phyloP scores from a whole-genome alignment of 1,140 invertebrate species.

The Lethrus apterus region DNA sequence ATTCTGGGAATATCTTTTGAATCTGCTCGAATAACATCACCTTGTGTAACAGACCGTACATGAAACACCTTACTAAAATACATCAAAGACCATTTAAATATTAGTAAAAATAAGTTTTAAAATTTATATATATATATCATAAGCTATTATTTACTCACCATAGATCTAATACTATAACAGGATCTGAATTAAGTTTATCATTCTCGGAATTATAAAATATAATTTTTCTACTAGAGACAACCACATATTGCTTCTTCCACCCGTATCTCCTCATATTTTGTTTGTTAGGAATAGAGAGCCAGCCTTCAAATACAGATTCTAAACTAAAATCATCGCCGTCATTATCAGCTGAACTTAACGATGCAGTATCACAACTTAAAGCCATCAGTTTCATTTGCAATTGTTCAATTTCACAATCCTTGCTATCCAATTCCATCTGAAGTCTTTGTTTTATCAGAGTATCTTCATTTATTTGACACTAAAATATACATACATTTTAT shows the following conservation, averaged over 20 bases:
- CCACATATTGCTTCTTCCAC: slow-evolving; percentile 96
- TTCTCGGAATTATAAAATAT: slow-evolving; percentile 95
- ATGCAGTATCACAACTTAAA: slow-evolving; percentile 79
- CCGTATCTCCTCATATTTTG: slow-evolving; percentile 92
- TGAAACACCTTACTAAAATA: slow-evolving; percentile 92
- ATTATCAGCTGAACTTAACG: slow-evolving; percentile 81
- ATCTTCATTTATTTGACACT: slow-evolving; percentile 55
- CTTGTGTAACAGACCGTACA: slow-evolving; percentile 95
- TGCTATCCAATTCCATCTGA: slow-evolving; percentile 93
- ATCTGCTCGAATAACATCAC: slow-evolving; percentile 96
- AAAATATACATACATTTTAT: slow-evolving; percentile 17
- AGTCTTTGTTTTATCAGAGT: slow-evolving; percentile 64
- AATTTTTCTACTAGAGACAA: slow-evolving; percentile 93
- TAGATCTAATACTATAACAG: slow-evolving; percentile 89
- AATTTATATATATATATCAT: not conserved
- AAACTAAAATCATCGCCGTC: slow-evolving; percentile 59
- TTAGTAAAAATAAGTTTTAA: not conserved
- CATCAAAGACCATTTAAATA: slow-evolving; percentile 8
- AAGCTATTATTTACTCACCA: slow-evolving; percentile 54
- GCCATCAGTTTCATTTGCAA: slow-evolving; percentile 73
- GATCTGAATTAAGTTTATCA: slow-evolving; percentile 92
- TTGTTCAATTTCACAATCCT: slow-evolving; percentile 93
- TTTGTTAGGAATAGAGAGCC: slow-evolving; percentile 91
- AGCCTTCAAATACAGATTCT: slow-evolving; percentile 82
- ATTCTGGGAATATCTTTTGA: slow-evolving; percentile 98